Conservation (phyloP, 2,888 invertebrate genomes). For the Suillia variegata region DNA sequence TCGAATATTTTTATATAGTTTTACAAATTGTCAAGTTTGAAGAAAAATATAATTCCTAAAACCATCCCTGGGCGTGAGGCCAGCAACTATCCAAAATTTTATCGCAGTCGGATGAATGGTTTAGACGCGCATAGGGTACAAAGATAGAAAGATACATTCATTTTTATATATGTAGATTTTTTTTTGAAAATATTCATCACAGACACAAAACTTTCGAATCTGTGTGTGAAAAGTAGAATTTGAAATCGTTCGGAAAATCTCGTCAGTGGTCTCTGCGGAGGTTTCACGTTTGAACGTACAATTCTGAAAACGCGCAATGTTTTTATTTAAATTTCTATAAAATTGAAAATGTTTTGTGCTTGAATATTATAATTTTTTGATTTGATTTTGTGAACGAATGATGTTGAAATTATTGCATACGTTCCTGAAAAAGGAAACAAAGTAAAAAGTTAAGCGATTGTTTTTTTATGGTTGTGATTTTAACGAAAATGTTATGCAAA, state of each 20-base stretch:
- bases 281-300: conserved; percentile 60
- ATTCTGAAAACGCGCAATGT: conserved; percentile 35
- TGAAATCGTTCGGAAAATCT: conserved; percentile 30
- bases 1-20: too few relatives aligned
- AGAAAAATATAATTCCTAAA: too few relatives aligned
- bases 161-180: too few relatives aligned
- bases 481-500: not conserved
- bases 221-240: conserved; percentile 19
- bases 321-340: not conserved
- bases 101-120: too few relatives aligned
- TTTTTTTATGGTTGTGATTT: not conserved
- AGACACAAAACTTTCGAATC: conserved; percentile 24
- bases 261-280: conserved; percentile 62
- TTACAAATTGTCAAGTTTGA: too few relatives aligned
- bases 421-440: conserved; percentile 16
- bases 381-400: not conserved
- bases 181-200: too few relatives aligned
- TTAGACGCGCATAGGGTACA: too few relatives aligned
- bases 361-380: too few relatives aligned
- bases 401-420: conserved; percentile 6
- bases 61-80: too few relatives aligned
- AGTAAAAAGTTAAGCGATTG: conserved; percentile 4
- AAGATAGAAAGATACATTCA: too few relatives aligned
- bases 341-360: conserved; percentile 7
- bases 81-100: too few relatives aligned